Percentiles rank a stretch among this genome's conserved stretches.
phyloP scores from a whole-genome alignment of 2,888 invertebrate genomes.

The Andrena praecox region DNA sequence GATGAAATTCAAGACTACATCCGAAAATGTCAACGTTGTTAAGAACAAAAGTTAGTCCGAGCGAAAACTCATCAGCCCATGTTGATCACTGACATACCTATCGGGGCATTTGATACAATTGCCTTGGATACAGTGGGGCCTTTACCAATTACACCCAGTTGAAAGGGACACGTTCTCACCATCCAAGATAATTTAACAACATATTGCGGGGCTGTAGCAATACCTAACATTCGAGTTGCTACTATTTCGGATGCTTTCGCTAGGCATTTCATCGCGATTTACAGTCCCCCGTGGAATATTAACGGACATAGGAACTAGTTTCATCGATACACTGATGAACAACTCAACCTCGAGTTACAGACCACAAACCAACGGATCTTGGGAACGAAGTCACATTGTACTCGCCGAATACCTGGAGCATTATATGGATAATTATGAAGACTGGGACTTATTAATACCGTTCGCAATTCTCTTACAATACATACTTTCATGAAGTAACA shows the following conservation, averaged over 20 bases:
- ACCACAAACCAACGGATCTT: no score
- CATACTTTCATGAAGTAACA: no score
- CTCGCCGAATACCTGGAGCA: no score
- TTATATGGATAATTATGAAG: no score
- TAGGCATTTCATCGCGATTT: neutral
- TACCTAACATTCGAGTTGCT: neutral
- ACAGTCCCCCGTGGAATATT: neutral
- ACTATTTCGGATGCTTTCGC: neutral
- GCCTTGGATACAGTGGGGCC: slow-evolving; percentile 2
- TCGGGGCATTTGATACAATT: neutral
- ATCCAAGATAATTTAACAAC: no score
- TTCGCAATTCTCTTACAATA: no score
- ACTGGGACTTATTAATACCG: no score
- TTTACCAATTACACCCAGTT: neutral
- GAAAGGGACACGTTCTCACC: neutral
- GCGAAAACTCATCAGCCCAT: neutral
- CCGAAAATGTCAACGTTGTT: no score
- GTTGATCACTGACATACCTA: neutral
- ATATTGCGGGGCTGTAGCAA: no score
- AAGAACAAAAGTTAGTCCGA: neutral
- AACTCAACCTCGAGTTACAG: no score
- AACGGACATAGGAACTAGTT: neutral
- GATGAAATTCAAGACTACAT: neutral
- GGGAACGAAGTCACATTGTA: no score
- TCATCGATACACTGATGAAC: neutral